A percentile compares a stretch with the other conserved stretches of the same genome.
phyloP scores from a whole-genome alignment of 2,888 invertebrate genomes.

The Acleris emargana region DNA sequence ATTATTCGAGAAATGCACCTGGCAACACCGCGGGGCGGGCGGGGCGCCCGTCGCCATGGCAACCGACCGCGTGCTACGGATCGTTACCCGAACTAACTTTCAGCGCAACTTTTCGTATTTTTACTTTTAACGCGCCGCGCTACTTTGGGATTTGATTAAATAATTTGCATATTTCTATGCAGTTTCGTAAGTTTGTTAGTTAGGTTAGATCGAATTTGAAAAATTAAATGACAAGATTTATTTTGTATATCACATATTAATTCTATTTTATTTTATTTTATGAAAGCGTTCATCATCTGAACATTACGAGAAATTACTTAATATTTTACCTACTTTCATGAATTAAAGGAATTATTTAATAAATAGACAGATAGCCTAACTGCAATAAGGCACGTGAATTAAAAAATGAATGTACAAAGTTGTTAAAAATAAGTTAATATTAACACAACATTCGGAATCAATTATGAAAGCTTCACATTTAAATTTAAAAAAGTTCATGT shows the following conservation, averaged over 20 bases:
- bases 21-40: constrained; percentile 35
- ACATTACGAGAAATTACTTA: no score
- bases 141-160: constrained; percentile 12
- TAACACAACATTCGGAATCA: no score
- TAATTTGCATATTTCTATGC: constrained; percentile 1
- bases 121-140: constrained; percentile 19
- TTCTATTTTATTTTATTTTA: no score
- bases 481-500: no score
- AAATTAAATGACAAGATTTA: neutral
- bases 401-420: no score
- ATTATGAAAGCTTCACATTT: no score
- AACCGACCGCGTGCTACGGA: constrained; percentile 49
- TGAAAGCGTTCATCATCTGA: no score
- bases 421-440: no score
- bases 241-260: neutral
- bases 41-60: constrained; percentile 56
- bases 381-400: no score
- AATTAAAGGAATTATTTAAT: no score
- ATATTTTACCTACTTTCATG: no score
- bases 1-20: constrained; percentile 1
- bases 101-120: constrained; percentile 24
- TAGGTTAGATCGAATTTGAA: neutral
- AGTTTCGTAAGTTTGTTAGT: neutral
- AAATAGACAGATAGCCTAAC: no score
- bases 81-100: constrained; percentile 36